Conservation (phyloP, 2,888 invertebrate species). For the Eupeodes latifasciatus region DNA sequence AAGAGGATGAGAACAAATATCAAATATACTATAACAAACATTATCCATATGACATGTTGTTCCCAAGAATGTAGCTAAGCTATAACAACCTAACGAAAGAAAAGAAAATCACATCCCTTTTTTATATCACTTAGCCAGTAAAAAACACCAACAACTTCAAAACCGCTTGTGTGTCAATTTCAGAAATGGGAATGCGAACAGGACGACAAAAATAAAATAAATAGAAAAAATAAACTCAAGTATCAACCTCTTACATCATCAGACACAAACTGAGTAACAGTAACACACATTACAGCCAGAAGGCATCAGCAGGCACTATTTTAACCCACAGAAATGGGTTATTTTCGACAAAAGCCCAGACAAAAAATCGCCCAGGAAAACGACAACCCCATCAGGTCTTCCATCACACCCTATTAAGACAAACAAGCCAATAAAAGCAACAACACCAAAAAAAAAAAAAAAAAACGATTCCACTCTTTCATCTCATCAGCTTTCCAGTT, state of each 20-base stretch:
- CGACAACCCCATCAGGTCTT: slow-evolving; percentile 13
- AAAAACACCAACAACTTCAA: not conserved
- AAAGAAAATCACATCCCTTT: slow-evolving; percentile 11
- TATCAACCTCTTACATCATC: slow-evolving; percentile 25
- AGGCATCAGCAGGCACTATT: slow-evolving; percentile 7
- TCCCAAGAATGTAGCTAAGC: not conserved
- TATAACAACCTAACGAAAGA: no score
- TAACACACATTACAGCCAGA: slow-evolving; percentile 14
- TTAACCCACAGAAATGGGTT: slow-evolving; percentile 17
- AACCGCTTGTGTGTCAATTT: slow-evolving; percentile 39
- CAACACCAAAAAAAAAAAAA: not conserved
- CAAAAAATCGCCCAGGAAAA: not conserved
- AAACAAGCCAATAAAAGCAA: not conserved
- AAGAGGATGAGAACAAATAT: slow-evolving; percentile 4
- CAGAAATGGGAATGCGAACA: not conserved
- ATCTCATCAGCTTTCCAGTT: not conserved
- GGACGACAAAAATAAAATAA: not conserved
- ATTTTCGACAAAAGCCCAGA: not conserved
- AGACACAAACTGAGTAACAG: no score
- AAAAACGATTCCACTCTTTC: slow-evolving; percentile 21
- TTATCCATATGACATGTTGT: slow-evolving; percentile 21
- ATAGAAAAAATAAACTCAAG: not conserved
- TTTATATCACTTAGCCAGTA: not conserved
- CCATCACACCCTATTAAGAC: slow-evolving; percentile 39
- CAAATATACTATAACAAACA: slow-evolving; percentile 13